phyloP scores from a whole-genome alignment of 2,113 vertebrate genomes.

The Pterocles gutturalis region DNA sequence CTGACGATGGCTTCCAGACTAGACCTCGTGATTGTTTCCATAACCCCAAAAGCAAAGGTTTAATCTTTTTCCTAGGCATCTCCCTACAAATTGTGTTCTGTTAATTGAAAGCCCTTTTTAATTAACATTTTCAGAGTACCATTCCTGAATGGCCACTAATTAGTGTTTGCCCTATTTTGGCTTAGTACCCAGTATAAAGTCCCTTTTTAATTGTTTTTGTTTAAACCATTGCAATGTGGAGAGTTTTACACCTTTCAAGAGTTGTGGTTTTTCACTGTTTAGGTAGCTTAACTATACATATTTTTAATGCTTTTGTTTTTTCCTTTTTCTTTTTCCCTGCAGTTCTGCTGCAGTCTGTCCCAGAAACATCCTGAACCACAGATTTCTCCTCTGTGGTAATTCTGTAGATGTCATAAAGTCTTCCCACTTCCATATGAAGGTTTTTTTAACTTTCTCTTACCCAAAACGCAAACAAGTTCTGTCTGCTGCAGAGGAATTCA shows the following conservation, averaged over 20 bases:
- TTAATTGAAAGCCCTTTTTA: slow-evolving; percentile 13
- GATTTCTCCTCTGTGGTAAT: not conserved
- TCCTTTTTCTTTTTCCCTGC: not conserved
- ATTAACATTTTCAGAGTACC: slow-evolving; percentile 10
- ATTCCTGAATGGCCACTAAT: not conserved
- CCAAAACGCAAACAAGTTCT: not conserved
- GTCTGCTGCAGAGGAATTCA: not conserved
- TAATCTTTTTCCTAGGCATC: not conserved
- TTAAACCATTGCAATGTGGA: not conserved
- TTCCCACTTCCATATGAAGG: not conserved
- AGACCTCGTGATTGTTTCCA: not conserved
- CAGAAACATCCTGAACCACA: not conserved
- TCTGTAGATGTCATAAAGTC: not conserved
- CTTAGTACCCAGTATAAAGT: not conserved
- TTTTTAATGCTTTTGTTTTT: not conserved
- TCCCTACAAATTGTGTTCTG: not conserved
- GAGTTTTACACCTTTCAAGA: not conserved
- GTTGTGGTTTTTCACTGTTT: not conserved
- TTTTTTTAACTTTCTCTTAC: not conserved
- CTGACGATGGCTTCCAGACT: not conserved
- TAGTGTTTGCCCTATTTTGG: slow-evolving; percentile 1
- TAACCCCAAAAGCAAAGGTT: not conserved
- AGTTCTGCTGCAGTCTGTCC: not conserved
- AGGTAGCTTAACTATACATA: not conserved
- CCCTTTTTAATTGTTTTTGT: not conserved